These are phyloP conservation scores for Acanthurus lineatus DNA, from an alignment of 2,797 vertebrate genomes.

Conservation along the genomic window DNA sequence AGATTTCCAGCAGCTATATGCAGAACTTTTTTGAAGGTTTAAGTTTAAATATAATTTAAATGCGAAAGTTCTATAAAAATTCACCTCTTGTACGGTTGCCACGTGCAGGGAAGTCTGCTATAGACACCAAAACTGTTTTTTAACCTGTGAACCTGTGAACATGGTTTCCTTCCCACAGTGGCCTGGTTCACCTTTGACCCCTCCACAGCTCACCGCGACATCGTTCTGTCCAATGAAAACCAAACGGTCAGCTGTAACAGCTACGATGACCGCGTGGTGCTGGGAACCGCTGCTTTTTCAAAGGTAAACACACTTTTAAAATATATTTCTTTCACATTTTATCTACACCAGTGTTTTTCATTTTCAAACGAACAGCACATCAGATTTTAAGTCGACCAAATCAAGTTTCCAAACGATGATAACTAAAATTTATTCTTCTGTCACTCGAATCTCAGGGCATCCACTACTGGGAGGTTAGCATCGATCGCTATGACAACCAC, in stretches of 20 bases:
- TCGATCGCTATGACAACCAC: constrained; percentile 98
- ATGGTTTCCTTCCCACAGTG: constrained; percentile 85
- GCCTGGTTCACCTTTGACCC: constrained; percentile 98
- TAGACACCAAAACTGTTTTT: too few relatives aligned
- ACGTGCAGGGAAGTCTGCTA: too few relatives aligned
- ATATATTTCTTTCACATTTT: too few relatives aligned
- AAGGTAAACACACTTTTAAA: constrained; percentile 77
- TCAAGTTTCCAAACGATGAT: background rate
- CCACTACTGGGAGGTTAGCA: constrained; percentile 96
- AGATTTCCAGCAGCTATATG: too few relatives aligned
- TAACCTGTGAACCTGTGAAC: too few relatives aligned
- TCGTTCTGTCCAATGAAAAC: constrained; percentile 95
- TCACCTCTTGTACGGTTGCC: too few relatives aligned
- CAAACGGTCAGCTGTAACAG: constrained; percentile 96
- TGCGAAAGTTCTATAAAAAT: too few relatives aligned
- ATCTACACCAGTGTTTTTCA: too few relatives aligned
- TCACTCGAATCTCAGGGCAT: constrained; percentile 78
- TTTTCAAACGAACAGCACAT: too few relatives aligned
- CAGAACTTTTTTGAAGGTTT: too few relatives aligned
- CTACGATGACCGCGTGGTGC: constrained; percentile 96
- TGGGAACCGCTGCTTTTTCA: constrained; percentile 96
- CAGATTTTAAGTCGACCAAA: background rate
- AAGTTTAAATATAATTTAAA: too few relatives aligned
- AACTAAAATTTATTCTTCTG: background rate
- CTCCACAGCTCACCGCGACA: constrained; percentile 94